phyloP scores from a whole-genome alignment of 2,888 invertebrate species.

The Neuroscelio doddi region DNA sequence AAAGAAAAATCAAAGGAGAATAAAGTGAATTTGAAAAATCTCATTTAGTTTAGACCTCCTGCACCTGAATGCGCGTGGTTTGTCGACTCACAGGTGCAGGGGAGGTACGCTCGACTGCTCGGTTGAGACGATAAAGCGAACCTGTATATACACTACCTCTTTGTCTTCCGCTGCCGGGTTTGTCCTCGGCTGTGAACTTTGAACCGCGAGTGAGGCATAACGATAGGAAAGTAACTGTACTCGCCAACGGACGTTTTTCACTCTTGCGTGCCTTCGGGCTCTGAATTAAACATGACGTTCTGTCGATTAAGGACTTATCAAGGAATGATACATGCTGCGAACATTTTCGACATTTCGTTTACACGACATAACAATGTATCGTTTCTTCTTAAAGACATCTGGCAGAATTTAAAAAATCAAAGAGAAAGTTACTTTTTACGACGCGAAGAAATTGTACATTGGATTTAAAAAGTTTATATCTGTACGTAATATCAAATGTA shows the following conservation, averaged over 20 bases:
- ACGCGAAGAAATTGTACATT: too few relatives aligned
- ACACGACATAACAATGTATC: neutral
- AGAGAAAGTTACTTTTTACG: too few relatives aligned
- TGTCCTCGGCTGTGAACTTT: conserved; percentile 57
- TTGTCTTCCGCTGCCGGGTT: conserved; percentile 49
- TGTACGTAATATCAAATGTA: too few relatives aligned
- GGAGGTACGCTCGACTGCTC: conserved; percentile 42
- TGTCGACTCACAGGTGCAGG: conserved; percentile 44
- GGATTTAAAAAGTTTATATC: too few relatives aligned
- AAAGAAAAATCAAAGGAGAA: too few relatives aligned
- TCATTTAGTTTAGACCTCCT: too few relatives aligned
- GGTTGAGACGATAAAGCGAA: conserved; percentile 40
- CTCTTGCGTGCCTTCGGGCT: conserved; percentile 50
- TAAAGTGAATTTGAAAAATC: too few relatives aligned
- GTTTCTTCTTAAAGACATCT: too few relatives aligned
- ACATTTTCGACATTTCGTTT: conserved; percentile 5
- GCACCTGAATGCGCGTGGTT: conserved; percentile 37
- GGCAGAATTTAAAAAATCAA: too few relatives aligned
- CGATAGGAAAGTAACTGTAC: conserved; percentile 56
- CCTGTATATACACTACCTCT: conserved; percentile 36
- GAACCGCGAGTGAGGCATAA: conserved; percentile 49
- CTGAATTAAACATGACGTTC: conserved; percentile 37
- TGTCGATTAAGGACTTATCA: conserved; percentile 7
- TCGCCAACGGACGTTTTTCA: conserved; percentile 61
- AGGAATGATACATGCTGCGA: conserved; percentile 3